Percentiles rank a stretch among this genome's conserved stretches.
These are phyloP conservation scores for Tricholaema leucomelas DNA, from an alignment of 2,113 vertebrate species.

Conservation along the genomic window DNA sequence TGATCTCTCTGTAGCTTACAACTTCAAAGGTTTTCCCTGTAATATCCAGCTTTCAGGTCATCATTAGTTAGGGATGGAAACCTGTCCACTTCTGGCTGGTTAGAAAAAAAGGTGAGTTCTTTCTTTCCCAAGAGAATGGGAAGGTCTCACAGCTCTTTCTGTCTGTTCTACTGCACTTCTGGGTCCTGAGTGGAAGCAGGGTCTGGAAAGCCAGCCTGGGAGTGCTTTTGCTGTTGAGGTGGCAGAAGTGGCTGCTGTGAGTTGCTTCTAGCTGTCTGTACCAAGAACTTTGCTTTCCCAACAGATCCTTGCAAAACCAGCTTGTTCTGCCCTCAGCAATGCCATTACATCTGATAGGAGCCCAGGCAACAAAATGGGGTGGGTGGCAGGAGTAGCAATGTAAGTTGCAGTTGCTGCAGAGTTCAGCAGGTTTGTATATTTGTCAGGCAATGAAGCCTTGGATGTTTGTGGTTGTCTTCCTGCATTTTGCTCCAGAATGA, in stretches of 20 bases:
- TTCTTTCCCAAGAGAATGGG: background rate
- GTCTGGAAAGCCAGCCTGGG: background rate
- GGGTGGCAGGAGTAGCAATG: background rate
- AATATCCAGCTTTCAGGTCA: background rate
- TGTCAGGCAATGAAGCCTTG: background rate
- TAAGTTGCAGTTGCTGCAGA: background rate
- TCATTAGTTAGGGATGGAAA: background rate
- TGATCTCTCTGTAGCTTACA: background rate
- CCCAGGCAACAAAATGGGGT: background rate
- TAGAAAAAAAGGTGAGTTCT: background rate
- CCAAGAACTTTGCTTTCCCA: background rate
- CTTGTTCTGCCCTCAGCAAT: background rate
- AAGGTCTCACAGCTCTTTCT: background rate
- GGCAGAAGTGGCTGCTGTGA: background rate
- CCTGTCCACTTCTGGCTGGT: background rate
- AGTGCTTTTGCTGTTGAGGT: background rate
- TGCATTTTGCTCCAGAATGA: background rate
- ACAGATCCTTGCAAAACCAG: slow-evolving; percentile 32
- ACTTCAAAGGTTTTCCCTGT: background rate
- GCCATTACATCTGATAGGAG: background rate
- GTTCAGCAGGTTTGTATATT: background rate
- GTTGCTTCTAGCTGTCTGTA: background rate
- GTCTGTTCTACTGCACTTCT: background rate
- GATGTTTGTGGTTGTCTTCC: background rate
- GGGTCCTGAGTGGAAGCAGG: background rate